Evolutionary conservation across 2,113 vertebrate species (phyloP), one percentile per base, ranked within the genome.

Genomic region (Peromyscus polionotus): DNA sequence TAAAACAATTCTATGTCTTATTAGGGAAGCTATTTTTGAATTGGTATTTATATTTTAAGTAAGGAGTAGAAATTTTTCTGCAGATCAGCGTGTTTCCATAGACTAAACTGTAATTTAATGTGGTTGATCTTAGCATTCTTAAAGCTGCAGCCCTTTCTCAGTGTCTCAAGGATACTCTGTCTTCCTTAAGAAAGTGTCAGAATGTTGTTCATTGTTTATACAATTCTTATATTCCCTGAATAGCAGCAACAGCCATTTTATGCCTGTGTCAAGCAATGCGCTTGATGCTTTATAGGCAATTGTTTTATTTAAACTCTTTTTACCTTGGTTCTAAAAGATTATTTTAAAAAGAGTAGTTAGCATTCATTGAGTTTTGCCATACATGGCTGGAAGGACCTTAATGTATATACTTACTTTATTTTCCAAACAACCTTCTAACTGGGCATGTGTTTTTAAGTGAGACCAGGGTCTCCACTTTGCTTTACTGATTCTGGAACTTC

Each of bases 11-110:
- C 16, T 80, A 5, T n/a, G 12, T 93, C 51, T 90, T 39, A 70
- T n/a, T 79, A 88, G 8, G 16, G 5, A 96, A 94, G 20, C 85
- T 72, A 81, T 31, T 88, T 92, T 61, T 63, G 5, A 86, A 54
- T 95, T 45, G 5, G 1, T 94, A 54, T 51, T 97, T 95, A 8
- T 65, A 42, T 94, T 94, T 85, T 96, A 79, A 77, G 70, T 95
- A 90, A 95, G 24, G 28, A 90, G 26, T 87, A 63, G 28, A 95
- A 12, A 33, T 94, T 91, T 91, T 86, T 87, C 36, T 95, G 36
- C 22, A 94, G 26, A 72, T 77, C 11, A 61, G 39, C 94, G 68
- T 96, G 33, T 94, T 90, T 97, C 87, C 39, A 73, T 63, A 88
- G 26, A 90, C 77, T 87, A 31, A 80, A 79, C 57, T 97, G 9